Evolutionary conservation across 2,888 invertebrate genomes (phyloP).

Genomic region (Parnassius smintheus): DNA sequence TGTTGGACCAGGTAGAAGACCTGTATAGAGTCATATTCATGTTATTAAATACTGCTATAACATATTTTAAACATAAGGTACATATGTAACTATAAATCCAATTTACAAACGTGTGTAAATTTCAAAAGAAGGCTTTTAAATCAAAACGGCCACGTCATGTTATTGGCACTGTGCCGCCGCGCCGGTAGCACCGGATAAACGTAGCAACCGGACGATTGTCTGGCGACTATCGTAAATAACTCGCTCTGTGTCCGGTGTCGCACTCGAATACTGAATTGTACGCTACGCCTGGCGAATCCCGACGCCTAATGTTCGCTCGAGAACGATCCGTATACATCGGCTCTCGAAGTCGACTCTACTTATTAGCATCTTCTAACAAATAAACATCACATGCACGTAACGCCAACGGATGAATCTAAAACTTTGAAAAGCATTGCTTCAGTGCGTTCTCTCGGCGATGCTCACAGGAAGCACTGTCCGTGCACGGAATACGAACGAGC

Average conservation of each 20-base stretch:
- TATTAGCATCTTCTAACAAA: conserved; percentile 30
- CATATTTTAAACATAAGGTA: conserved; percentile 36
- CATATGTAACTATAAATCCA: conserved; percentile 50
- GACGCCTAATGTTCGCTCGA: conserved; percentile 33
- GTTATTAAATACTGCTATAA: not conserved
- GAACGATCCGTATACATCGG: conserved; percentile 22
- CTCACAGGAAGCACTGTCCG: conserved; percentile 69
- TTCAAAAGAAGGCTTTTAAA: conserved; percentile 69
- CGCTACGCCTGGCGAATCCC: conserved; percentile 56
- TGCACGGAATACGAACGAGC: conserved; percentile 73
- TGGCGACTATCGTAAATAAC: conserved; percentile 78
- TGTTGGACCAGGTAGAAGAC: no score
- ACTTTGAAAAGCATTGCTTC: conserved; percentile 46
- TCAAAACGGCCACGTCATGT: conserved; percentile 77
- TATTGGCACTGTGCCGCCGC: conserved; percentile 59
- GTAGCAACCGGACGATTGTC: conserved; percentile 74
- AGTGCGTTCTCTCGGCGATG: conserved; percentile 46
- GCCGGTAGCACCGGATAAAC: conserved; percentile 74
- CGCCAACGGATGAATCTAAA: conserved; percentile 36
- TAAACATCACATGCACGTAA: conserved; percentile 31
- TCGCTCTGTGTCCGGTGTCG: conserved; percentile 70
- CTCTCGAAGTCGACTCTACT: conserved; percentile 14
- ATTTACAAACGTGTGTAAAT: conserved; percentile 68
- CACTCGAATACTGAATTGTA: conserved; percentile 70
- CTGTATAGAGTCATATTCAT: no score